phyloP scores from a whole-genome alignment of 2,113 vertebrate genomes.

The Centropus unirufus region DNA sequence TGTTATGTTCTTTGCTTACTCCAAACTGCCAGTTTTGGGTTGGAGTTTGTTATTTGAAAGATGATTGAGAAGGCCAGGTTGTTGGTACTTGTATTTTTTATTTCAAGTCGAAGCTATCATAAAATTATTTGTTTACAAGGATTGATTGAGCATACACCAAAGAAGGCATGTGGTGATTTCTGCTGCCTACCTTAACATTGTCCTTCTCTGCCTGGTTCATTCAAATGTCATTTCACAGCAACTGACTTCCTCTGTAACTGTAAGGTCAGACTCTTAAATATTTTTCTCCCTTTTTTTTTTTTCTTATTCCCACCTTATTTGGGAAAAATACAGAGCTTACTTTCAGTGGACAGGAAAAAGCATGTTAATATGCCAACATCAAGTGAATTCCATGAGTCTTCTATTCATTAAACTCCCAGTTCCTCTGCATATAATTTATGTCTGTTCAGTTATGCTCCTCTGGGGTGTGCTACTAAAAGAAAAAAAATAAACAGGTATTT shows the following conservation, averaged over 20 bases:
- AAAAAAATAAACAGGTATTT: conserved; percentile 62
- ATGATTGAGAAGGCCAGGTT: not conserved
- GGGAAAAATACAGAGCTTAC: conserved; percentile 66
- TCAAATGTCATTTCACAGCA: conserved; percentile 21
- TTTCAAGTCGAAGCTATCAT: not conserved
- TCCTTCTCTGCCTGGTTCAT: conserved; percentile 26
- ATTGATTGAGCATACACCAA: not conserved
- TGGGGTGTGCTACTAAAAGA: conserved; percentile 78
- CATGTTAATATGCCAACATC: conserved; percentile 82
- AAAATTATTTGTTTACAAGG: not conserved
- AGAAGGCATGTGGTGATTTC: not conserved
- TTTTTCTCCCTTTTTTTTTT: not conserved
- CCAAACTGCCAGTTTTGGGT: not conserved
- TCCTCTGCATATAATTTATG: conserved; percentile 78
- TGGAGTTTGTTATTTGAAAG: not conserved
- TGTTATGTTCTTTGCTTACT: not conserved
- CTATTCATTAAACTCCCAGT: conserved; percentile 76
- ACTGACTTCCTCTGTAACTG: not conserved
- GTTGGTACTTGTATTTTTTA: not conserved
- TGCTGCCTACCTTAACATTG: not conserved
- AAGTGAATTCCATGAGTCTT: conserved; percentile 80
- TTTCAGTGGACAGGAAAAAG: conserved; percentile 67
- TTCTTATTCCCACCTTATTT: not conserved
- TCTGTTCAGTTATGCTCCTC: conserved; percentile 77
- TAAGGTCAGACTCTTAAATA: conserved; percentile 18